Conservation (phyloP, 2,113 vertebrate genomes). For the Spea multiplicata region DNA sequence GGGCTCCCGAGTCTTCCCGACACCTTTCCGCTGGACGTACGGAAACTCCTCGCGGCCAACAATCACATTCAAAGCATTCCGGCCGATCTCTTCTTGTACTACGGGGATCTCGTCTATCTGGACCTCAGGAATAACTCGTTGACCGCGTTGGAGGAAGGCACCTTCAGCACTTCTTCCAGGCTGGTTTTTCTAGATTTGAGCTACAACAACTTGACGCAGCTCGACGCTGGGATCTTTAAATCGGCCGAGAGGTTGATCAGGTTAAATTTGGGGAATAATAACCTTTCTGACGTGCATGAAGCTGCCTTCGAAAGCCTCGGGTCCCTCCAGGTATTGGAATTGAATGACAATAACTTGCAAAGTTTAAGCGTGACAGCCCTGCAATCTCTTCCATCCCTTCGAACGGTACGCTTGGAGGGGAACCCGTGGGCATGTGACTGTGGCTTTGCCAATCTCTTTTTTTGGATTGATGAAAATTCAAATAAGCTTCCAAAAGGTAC, state of each 20-base stretch:
- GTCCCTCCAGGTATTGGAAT: constrained; percentile 87
- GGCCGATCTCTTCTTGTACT: constrained; percentile 91
- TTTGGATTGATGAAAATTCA: constrained; percentile 89
- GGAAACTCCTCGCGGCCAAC: constrained; percentile 86
- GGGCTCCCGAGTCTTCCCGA: constrained; percentile 86
- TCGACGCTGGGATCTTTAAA: constrained; percentile 82
- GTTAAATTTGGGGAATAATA: constrained; percentile 85
- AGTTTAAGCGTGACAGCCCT: constrained; percentile 81
- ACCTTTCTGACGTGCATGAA: constrained; percentile 81
- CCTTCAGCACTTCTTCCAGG: constrained; percentile 86
- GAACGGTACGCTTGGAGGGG: constrained; percentile 84
- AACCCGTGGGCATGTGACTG: constrained; percentile 98
- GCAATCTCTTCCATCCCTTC: constrained; percentile 82
- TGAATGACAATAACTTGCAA: constrained; percentile 86
- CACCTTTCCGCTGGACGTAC: constrained; percentile 88
- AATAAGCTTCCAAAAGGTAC: constrained; percentile 91
- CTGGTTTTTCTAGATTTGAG: constrained; percentile 92
- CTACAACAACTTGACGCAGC: constrained; percentile 91
- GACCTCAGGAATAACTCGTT: constrained; percentile 95
- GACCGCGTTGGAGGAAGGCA: constrained; percentile 82
- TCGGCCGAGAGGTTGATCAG: constrained; percentile 87
- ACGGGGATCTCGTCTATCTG: constrained; percentile 92
- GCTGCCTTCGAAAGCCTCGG: constrained; percentile 88
- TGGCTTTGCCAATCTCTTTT: constrained; percentile 90
- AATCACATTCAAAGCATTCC: constrained; percentile 90